Percentiles rank a stretch among this genome's conserved stretches.
phyloP scores from a whole-genome alignment of 2,888 invertebrate species.

The Yponomeuta sedellus region DNA sequence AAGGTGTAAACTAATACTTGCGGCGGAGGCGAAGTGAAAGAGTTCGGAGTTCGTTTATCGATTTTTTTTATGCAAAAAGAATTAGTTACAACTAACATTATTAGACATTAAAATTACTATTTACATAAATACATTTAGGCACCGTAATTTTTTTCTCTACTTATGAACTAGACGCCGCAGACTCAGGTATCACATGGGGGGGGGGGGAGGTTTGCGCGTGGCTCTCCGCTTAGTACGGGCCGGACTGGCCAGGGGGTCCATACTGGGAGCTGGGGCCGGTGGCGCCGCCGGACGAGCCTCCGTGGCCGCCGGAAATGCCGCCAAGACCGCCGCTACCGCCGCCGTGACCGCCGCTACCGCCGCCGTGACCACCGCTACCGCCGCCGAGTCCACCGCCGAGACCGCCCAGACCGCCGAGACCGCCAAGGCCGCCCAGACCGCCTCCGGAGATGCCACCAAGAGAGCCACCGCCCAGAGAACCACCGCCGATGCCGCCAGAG shows the following conservation, averaged over 20 bases:
- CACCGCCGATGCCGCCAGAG: constrained; percentile 37
- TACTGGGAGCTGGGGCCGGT: constrained; percentile 68
- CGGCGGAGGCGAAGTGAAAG: background rate
- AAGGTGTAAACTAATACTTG: too few relatives aligned
- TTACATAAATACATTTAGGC: constrained; percentile 78
- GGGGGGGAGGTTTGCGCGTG: constrained; percentile 39
- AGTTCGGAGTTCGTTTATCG: constrained; percentile 38
- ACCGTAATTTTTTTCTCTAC: constrained; percentile 76
- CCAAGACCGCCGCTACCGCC: constrained; percentile 30
- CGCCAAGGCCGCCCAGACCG: constrained; percentile 21
- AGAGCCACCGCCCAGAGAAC: constrained; percentile 29
- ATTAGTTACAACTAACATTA: constrained; percentile 69
- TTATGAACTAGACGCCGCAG: constrained; percentile 71
- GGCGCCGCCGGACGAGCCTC: constrained; percentile 24
- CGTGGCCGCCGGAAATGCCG: constrained; percentile 36
- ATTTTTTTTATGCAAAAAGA: constrained; percentile 66
- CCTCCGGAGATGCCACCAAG: too few relatives aligned
- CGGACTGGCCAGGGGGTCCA: constrained; percentile 81
- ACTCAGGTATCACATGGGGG: constrained; percentile 68
- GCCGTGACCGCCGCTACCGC: constrained; percentile 33
- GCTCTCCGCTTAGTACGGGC: constrained; percentile 76
- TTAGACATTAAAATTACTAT: constrained; percentile 72
- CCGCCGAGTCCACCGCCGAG: constrained; percentile 25
- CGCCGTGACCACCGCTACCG: constrained; percentile 23
- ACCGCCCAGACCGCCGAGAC: constrained; percentile 28